phyloP scores from a whole-genome alignment of 2,888 invertebrate species.

The Actias luna region DNA sequence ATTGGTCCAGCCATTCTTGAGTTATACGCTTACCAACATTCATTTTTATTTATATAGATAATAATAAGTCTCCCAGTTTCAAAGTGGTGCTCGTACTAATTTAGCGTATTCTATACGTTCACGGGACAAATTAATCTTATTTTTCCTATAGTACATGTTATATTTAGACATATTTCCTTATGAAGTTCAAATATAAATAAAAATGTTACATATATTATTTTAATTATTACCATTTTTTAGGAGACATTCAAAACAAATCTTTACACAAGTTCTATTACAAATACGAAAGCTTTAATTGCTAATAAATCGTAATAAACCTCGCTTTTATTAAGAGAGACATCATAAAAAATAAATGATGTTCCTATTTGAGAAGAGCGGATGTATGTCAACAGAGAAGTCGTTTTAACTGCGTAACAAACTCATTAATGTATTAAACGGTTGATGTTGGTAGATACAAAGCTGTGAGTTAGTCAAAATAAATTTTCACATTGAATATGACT shows the following conservation, averaged over 20 bases:
- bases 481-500: no score
- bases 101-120: no score
- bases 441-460: no score
- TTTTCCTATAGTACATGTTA: no score
- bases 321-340: background rate
- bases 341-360: background rate
- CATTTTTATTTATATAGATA: no score
- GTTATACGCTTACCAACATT: no score
- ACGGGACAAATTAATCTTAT: no score
- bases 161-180: background rate
- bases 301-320: background rate
- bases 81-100: no score
- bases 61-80: no score
- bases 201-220: background rate
- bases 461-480: no score
- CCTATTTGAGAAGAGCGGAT: background rate
- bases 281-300: background rate
- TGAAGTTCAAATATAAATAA: background rate
- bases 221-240: background rate
- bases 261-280: background rate
- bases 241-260: background rate
- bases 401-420: background rate
- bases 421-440: background rate
- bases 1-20: no score
- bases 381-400: background rate